phyloP scores from a whole-genome alignment of 2,113 vertebrate species.

The Phaethon lepturus region DNA sequence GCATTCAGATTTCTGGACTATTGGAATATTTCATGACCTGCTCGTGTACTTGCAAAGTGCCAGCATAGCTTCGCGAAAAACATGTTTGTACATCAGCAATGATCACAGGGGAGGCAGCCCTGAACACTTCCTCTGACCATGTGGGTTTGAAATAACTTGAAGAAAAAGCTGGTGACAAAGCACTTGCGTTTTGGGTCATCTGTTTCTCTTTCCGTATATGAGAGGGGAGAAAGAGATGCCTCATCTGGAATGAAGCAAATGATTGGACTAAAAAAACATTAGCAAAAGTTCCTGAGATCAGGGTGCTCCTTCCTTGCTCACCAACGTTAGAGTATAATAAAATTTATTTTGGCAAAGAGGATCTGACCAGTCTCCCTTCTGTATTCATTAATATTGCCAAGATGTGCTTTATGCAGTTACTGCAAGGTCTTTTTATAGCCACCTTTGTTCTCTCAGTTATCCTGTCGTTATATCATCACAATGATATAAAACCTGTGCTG shows the following conservation, averaged over 20 bases:
- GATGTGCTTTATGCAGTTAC: not conserved
- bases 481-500: rapidly evolving
- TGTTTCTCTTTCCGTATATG: not conserved
- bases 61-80: not conserved
- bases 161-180: not conserved
- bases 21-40: not conserved
- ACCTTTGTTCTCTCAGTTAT: not conserved
- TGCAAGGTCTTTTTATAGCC: not conserved
- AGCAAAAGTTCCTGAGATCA: not conserved
- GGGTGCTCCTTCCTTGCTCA: not conserved
- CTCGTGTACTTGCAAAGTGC: not conserved
- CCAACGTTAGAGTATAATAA: not conserved
- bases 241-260: not conserved
- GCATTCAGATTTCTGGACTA: not conserved
- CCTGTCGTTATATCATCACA: not conserved
- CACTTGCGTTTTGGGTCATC: not conserved
- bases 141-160: not conserved
- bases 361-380: not conserved
- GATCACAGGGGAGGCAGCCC: not conserved
- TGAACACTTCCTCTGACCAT: not conserved
- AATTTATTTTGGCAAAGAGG: not conserved
- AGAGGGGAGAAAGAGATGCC: not conserved
- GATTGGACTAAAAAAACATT: not conserved
- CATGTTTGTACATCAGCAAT: not conserved
- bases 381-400: not conserved